Percentiles rank a stretch among this genome's conserved stretches.
These are phyloP conservation scores for Ataeniobius toweri DNA, from an alignment of 2,797 vertebrate genomes.

Conservation along the genomic window DNA sequence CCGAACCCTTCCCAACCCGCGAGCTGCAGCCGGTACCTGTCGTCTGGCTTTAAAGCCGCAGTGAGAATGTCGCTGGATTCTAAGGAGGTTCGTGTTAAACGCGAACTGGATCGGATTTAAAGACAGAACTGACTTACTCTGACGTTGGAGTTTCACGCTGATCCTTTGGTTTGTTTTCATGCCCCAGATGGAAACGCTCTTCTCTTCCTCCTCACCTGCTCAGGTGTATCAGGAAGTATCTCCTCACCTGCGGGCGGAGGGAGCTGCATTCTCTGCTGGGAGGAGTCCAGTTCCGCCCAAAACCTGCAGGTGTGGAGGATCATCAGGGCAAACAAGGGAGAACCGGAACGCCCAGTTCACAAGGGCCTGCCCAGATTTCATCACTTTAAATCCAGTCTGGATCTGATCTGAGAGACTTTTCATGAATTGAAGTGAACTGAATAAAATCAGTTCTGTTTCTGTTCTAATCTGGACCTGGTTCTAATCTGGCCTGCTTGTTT, in stretches of 20 bases:
- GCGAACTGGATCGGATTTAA: not conserved
- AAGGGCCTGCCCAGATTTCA: not conserved
- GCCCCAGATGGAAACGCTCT: not conserved
- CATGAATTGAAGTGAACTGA: not conserved
- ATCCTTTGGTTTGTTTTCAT: constrained; percentile 4
- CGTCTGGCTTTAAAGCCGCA: too few species aligned
- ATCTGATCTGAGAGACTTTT: not conserved
- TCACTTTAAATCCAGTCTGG: not conserved
- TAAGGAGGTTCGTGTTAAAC: not conserved
- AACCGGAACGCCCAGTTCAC: not conserved
- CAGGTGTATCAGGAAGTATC: constrained; percentile 58
- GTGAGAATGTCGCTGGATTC: not conserved
- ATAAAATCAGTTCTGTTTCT: not conserved
- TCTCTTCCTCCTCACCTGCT: constrained; percentile 21
- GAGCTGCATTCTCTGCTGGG: not conserved
- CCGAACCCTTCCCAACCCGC: too few species aligned
- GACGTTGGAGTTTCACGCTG: not conserved
- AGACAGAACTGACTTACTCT: constrained; percentile 15
- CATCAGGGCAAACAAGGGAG: not conserved
- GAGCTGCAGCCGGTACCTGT: too few species aligned
- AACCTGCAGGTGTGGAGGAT: not conserved
- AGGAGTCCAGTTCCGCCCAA: constrained; percentile 11
- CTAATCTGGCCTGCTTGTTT: too few species aligned
- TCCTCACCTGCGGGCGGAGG: not conserved
- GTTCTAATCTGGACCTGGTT: too few species aligned